These are phyloP conservation scores for Xerus inauris DNA, from an alignment of 2,113 vertebrate species.

Conservation along the genomic window DNA sequence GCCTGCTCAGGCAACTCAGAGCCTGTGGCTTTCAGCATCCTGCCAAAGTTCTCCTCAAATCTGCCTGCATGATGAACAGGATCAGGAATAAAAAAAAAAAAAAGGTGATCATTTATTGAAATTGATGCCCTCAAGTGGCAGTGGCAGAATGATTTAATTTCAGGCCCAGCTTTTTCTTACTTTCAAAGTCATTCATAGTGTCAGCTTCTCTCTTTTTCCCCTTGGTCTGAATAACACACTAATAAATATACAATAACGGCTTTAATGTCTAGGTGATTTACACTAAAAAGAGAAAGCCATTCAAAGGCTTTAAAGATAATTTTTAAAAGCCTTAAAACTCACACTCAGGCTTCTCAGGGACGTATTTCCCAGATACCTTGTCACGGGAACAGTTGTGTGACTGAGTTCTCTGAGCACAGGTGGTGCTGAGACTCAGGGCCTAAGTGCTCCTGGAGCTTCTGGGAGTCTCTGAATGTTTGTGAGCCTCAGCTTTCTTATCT, in stretches of 20 bases:
- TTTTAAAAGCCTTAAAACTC: slow-evolving; percentile 70
- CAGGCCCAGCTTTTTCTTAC: slow-evolving; percentile 71
- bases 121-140: slow-evolving; percentile 70
- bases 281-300: slow-evolving; percentile 78
- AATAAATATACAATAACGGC: slow-evolving; percentile 80
- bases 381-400: background rate
- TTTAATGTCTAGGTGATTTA: slow-evolving; percentile 81
- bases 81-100: slow-evolving; percentile 7
- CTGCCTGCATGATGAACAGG: background rate
- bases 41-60: background rate
- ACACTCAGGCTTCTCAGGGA: slow-evolving; percentile 49
- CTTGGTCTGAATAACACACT: slow-evolving; percentile 71
- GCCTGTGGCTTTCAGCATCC: background rate
- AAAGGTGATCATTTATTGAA: slow-evolving; percentile 77
- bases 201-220: slow-evolving; percentile 58
- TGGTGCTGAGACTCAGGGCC: background rate
- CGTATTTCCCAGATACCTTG: background rate
- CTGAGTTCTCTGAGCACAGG: background rate
- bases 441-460: background rate
- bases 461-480: background rate
- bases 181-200: slow-evolving; percentile 73
- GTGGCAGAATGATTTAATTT: slow-evolving; percentile 81
- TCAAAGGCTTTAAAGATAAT: slow-evolving; percentile 72
- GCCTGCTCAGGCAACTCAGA: background rate
- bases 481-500: background rate